These are phyloP conservation scores for Criorhina ranunculi DNA, from an alignment of 2,888 invertebrate genomes.

Conservation along the genomic window DNA sequence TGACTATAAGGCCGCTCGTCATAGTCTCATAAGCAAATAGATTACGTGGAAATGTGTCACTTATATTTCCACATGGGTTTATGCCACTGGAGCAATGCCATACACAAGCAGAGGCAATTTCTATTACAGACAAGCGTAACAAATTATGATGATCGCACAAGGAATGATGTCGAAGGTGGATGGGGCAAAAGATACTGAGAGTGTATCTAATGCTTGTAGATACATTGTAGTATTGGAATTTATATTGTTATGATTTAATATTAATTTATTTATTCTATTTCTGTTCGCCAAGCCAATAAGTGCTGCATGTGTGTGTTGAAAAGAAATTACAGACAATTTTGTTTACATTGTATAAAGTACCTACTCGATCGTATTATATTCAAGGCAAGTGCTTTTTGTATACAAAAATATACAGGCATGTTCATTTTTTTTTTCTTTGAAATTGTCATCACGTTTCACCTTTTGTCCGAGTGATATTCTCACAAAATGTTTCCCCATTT, in stretches of 20 bases:
- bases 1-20: conserved; percentile 75
- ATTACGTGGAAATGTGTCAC: conserved; percentile 79
- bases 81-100: conserved; percentile 17
- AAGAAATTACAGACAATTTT: conserved; percentile 30
- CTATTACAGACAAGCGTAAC: conserved; percentile 76
- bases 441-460: conserved; percentile 74
- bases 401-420: conserved; percentile 7
- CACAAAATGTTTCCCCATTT: conserved; percentile 63
- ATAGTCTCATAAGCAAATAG: conserved; percentile 78
- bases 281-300: background rate
- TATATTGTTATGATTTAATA: conserved; percentile 76
- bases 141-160: conserved; percentile 76
- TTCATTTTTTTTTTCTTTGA: conserved; percentile 31
- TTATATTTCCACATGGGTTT: conserved; percentile 71
- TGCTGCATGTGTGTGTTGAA: conserved; percentile 6
- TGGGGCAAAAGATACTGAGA: conserved; percentile 23
- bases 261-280: conserved; percentile 73
- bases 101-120: conserved; percentile 67
- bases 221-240: conserved; percentile 68
- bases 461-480: conserved; percentile 65
- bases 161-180: conserved; percentile 45
- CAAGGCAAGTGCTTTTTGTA: conserved; percentile 44
- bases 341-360: conserved; percentile 35
- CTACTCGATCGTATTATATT: conserved; percentile 31
- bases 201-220: conserved; percentile 57